Percentiles rank a stretch among this genome's conserved stretches.
Evolutionary conservation across 2,888 invertebrate species (phyloP).

Genomic region (Anarsia innoxiella): DNA sequence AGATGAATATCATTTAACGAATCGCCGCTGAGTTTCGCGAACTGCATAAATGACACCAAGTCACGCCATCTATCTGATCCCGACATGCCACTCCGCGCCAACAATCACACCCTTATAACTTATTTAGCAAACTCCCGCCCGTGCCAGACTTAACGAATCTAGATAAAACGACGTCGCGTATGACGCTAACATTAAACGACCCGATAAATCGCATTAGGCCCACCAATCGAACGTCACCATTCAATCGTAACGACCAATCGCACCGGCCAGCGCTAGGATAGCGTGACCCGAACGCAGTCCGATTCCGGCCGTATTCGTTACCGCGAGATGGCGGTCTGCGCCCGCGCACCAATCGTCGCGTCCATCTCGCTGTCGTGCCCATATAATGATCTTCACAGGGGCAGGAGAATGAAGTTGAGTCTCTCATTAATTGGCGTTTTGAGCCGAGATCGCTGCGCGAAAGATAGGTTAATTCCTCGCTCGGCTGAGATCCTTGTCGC

Average conservation of each 20-base stretch:
- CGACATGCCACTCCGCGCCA: too few relatives aligned
- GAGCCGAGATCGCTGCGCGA: slow-evolving; percentile 72
- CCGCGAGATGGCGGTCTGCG: slow-evolving; percentile 67
- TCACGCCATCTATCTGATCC: slow-evolving; percentile 73
- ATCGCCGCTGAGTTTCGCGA: slow-evolving; percentile 64
- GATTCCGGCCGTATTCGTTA: slow-evolving; percentile 69
- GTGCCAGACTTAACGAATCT: slow-evolving; percentile 63
- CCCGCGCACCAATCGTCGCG: slow-evolving; percentile 69
- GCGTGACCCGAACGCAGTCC: slow-evolving; percentile 73
- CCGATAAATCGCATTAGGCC: slow-evolving; percentile 57
- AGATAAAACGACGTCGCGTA: slow-evolving; percentile 59
- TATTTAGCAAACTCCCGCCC: slow-evolving; percentile 68
- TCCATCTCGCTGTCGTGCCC: slow-evolving; percentile 74
- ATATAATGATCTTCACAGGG: slow-evolving; percentile 76
- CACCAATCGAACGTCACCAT: slow-evolving; percentile 62
- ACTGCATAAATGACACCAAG: slow-evolving; percentile 66
- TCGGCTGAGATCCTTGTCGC: slow-evolving; percentile 70
- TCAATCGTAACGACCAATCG: slow-evolving; percentile 67
- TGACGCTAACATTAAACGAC: slow-evolving; percentile 60
- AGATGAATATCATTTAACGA: slow-evolving; percentile 72
- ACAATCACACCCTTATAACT: slow-evolving; percentile 70
- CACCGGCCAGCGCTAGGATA: slow-evolving; percentile 63
- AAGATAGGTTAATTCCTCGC: slow-evolving; percentile 75
- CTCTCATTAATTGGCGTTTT: slow-evolving; percentile 76
- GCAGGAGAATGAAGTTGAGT: slow-evolving; percentile 75